Evolutionary conservation across 2,113 vertebrate species (phyloP).

Genomic region (Peromyscus californicus): DNA sequence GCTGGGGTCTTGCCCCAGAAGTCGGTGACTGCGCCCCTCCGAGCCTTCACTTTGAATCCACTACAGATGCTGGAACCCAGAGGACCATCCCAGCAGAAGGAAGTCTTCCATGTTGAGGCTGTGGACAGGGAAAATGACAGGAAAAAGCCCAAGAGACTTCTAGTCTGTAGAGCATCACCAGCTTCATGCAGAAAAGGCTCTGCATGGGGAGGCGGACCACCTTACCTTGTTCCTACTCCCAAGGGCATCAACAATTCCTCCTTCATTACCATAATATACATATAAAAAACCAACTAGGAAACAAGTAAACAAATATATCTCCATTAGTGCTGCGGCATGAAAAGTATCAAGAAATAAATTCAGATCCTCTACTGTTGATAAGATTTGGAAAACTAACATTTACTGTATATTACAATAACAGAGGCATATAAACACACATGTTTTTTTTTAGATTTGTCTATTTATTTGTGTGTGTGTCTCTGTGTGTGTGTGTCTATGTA

Average conservation of each 20-base stretch:
- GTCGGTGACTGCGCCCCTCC: not conserved
- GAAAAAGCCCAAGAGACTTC: not conserved
- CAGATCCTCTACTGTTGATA: not conserved
- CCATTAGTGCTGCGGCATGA: not conserved
- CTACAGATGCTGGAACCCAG: not conserved
- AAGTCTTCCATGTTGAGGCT: not conserved
- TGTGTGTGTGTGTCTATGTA: not conserved
- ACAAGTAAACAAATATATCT: not conserved
- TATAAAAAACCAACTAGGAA: not conserved
- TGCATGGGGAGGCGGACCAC: no score
- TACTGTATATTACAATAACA: accelerated
- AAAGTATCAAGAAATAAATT: slow-evolving; percentile 19
- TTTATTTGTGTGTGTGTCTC: not conserved
- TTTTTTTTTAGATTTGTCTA: not conserved
- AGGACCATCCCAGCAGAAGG: not conserved
- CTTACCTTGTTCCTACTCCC: not conserved
- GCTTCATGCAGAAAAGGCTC: not conserved
- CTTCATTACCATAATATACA: not conserved
- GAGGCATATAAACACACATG: not conserved
- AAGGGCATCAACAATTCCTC: not conserved
- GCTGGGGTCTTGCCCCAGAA: not conserved
- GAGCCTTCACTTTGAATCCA: accelerated
- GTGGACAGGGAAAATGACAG: not conserved
- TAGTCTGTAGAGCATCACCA: not conserved
- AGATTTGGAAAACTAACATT: not conserved